phyloP scores from a whole-genome alignment of 2,888 invertebrate species.

The Cephus runcator region DNA sequence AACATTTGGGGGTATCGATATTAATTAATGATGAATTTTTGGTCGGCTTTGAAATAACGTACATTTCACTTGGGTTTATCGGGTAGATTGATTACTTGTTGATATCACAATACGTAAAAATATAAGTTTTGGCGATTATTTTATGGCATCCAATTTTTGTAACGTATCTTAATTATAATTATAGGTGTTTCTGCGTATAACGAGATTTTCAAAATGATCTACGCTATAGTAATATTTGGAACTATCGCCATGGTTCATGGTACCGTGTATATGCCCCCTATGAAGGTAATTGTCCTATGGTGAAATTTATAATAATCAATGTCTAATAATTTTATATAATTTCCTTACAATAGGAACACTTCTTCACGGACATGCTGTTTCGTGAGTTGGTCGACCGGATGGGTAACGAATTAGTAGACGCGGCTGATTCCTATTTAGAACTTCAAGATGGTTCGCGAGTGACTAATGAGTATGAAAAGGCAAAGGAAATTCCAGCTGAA shows the following conservation, averaged over 20 bases:
- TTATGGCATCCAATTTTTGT: neutral
- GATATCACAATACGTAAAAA: neutral
- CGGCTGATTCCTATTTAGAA: conserved; percentile 74
- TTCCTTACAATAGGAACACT: conserved; percentile 68
- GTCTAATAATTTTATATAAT: neutral
- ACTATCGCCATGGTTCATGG: conserved; percentile 38
- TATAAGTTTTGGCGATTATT: neutral
- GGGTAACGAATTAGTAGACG: conserved; percentile 78
- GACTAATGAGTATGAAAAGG: conserved; percentile 46
- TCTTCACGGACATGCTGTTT: conserved; percentile 77
- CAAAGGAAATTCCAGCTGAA: conserved; percentile 57
- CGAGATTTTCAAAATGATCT: conserved; percentile 30
- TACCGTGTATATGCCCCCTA: conserved; percentile 42
- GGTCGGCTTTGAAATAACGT: neutral
- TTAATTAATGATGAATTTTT: neutral
- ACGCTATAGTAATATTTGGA: conserved; percentile 34
- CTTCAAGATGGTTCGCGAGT: conserved; percentile 69
- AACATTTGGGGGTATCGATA: neutral
- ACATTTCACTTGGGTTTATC: neutral
- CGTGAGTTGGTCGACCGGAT: conserved; percentile 83
- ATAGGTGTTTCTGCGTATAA: neutral
- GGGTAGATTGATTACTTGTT: neutral
- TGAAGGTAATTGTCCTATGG: conserved; percentile 42
- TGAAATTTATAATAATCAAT: neutral
- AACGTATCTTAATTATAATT: neutral